Conservation (phyloP, 2,113 vertebrate species). For the Noturus placidus region DNA sequence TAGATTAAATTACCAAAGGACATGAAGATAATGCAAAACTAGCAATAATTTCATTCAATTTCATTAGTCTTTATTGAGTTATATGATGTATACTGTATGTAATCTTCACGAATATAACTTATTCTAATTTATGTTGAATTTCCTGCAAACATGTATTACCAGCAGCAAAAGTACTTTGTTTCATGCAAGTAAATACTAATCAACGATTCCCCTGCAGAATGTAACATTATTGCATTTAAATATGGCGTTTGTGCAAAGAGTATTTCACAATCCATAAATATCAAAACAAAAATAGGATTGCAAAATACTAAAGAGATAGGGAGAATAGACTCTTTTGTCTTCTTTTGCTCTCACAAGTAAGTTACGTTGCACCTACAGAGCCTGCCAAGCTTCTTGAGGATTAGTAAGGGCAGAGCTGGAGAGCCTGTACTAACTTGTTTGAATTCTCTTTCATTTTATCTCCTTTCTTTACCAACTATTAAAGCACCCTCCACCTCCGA, state of each 20-base stretch:
- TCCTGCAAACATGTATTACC: not conserved
- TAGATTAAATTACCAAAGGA: not conserved
- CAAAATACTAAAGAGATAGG: not conserved
- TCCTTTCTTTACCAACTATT: conserved; percentile 20
- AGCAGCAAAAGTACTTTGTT: not conserved
- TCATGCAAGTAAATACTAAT: not conserved
- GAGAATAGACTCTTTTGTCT: conserved; percentile 24
- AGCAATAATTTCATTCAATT: not conserved
- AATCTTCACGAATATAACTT: not conserved
- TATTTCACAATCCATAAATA: conserved; percentile 12
- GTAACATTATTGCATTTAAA: not conserved
- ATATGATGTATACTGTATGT: not conserved
- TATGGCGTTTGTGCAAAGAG: not conserved
- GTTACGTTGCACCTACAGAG: conserved; percentile 1
- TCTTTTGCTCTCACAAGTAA: not conserved
- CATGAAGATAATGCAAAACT: not conserved
- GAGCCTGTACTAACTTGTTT: conserved; percentile 52
- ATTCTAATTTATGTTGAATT: not conserved
- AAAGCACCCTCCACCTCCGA: not conserved
- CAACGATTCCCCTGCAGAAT: not conserved
- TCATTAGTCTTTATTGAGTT: not conserved
- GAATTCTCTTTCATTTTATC: conserved; percentile 30
- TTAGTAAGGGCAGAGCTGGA: conserved; percentile 28
- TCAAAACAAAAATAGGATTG: not conserved
- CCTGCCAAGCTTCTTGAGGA: conserved; percentile 25